Conservation (phyloP, 2,797 vertebrate genomes). For the Bradypodion pumilum region DNA sequence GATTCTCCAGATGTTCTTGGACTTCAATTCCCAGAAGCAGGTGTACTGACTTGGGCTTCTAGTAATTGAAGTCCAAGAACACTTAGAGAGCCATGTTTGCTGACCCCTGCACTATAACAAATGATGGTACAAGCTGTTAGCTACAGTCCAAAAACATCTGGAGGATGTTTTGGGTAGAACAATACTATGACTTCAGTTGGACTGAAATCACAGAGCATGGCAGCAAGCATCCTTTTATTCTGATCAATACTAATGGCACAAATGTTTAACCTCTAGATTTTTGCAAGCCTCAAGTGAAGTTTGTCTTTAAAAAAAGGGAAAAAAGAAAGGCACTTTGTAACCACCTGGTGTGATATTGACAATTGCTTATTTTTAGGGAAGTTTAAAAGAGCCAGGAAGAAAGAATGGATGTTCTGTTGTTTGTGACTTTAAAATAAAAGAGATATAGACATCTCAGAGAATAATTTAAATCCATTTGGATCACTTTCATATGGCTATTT, state of each 20-base stretch:
- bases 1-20: no score
- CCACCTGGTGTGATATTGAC: conserved; percentile 62
- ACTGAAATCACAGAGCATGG: conserved; percentile 46
- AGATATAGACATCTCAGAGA: conserved; percentile 55
- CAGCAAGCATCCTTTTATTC: conserved; percentile 56
- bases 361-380: conserved; percentile 71
- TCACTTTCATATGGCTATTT: neutral
- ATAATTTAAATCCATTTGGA: conserved; percentile 64
- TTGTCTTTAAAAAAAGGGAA: conserved; percentile 29
- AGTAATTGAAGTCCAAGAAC: no score
- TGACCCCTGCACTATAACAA: no score
- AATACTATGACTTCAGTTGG: conserved; percentile 40
- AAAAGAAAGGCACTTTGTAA: conserved; percentile 45
- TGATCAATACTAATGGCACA: conserved; percentile 60
- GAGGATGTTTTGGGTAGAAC: conserved; percentile 20
- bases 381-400: conserved; percentile 58
- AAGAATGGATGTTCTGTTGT: conserved; percentile 57
- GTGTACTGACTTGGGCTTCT: no score
- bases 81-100: no score
- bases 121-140: neutral
- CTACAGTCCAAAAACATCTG: no score
- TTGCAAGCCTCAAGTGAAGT: conserved; percentile 56
- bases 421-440: conserved; percentile 50
- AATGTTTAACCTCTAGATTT: conserved; percentile 54
- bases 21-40: no score